phyloP scores from a whole-genome alignment of 2,888 invertebrate genomes.

The Acleris holmiana region DNA sequence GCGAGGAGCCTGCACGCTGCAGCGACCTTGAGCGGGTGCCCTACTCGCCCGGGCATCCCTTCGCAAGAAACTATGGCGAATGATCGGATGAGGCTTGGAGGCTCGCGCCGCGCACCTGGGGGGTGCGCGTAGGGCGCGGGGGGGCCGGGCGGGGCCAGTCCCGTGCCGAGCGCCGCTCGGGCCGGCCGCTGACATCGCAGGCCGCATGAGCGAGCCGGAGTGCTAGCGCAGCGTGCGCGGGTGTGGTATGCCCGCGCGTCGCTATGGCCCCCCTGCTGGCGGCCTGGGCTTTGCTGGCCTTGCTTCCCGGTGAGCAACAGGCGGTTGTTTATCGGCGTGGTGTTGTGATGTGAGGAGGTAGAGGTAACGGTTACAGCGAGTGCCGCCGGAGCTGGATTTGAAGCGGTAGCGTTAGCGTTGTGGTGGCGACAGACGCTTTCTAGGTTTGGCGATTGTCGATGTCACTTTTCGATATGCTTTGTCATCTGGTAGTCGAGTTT shows the following conservation, averaged over 20 bases:
- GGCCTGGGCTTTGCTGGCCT: slow-evolving; percentile 78
- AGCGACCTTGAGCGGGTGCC: slow-evolving; percentile 68
- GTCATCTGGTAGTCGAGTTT: too few relatives aligned
- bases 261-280: slow-evolving; percentile 77
- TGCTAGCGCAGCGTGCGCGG: slow-evolving; percentile 82
- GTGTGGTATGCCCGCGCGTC: slow-evolving; percentile 83
- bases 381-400: slow-evolving; percentile 15
- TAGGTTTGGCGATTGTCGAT: neutral
- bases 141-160: slow-evolving; percentile 63
- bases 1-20: slow-evolving; percentile 58
- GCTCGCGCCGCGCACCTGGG: slow-evolving; percentile 65
- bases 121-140: slow-evolving; percentile 54
- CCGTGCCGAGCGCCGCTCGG: slow-evolving; percentile 78
- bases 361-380: slow-evolving; percentile 41
- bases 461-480: too few relatives aligned
- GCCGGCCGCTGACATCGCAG: slow-evolving; percentile 64
- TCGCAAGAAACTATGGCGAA: slow-evolving; percentile 33
- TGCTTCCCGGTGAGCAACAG: slow-evolving; percentile 83
- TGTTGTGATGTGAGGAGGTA: slow-evolving; percentile 69
- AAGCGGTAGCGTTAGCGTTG: neutral
- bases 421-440: neutral
- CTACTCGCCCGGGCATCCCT: slow-evolving; percentile 54
- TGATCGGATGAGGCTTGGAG: slow-evolving; percentile 35
- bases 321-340: slow-evolving; percentile 65
- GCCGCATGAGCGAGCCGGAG: slow-evolving; percentile 79